phyloP scores from a whole-genome alignment of 2,888 invertebrate species.

The Hesperia comma region DNA sequence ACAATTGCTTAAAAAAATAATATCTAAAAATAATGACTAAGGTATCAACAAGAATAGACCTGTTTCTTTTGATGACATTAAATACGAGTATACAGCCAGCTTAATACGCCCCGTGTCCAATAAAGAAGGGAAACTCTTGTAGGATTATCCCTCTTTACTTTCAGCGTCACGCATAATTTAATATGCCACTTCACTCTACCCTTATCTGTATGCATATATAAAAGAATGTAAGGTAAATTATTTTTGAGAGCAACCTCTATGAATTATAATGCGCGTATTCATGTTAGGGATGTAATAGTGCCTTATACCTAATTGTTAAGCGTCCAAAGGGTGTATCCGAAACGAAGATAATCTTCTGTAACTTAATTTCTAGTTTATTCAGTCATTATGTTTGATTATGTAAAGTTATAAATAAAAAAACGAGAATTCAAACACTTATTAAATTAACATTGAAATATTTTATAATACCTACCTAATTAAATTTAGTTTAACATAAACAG shows the following conservation, averaged over 20 bases:
- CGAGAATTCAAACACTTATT: no score
- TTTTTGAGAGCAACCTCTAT: slow-evolving; percentile 31
- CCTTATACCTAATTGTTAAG: no score
- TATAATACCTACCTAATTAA: no score
- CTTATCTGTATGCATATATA: slow-evolving; percentile 61
- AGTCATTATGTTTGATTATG: no score
- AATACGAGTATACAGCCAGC: slow-evolving; percentile 35
- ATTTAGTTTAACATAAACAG: no score
- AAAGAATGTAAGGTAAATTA: slow-evolving; percentile 41
- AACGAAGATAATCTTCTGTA: no score
- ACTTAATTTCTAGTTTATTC: no score
- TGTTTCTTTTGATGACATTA: slow-evolving; percentile 28
- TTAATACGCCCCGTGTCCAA: slow-evolving; percentile 60
- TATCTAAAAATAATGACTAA: not conserved
- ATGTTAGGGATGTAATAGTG: not conserved
- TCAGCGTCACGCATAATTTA: slow-evolving; percentile 72
- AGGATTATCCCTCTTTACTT: slow-evolving; percentile 79
- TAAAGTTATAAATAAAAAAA: no score
- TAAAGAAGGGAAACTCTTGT: slow-evolving; percentile 67
- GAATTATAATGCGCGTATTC: slow-evolving; percentile 12
- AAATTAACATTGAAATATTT: no score
- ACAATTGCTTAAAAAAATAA: not conserved
- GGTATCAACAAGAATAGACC: not conserved
- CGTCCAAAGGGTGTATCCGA: no score
- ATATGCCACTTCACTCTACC: slow-evolving; percentile 73